Percentiles rank a stretch among this genome's conserved stretches.
These are phyloP conservation scores for Tautogolabrus adspersus DNA, from an alignment of 2,113 vertebrate species.

Conservation along the genomic window DNA sequence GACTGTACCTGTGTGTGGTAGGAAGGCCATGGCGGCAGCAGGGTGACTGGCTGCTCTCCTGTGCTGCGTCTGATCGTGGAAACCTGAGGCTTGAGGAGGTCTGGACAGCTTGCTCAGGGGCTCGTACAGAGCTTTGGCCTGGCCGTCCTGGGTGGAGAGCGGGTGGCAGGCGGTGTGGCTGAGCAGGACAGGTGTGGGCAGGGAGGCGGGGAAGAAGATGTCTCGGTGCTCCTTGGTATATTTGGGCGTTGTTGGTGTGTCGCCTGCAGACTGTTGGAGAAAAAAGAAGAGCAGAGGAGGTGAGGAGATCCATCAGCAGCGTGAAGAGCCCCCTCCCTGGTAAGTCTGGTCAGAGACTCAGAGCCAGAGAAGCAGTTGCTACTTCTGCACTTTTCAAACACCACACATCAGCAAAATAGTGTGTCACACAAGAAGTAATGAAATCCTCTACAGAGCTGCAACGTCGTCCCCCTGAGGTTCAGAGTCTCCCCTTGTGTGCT, in stretches of 20 bases:
- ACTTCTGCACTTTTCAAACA: slow-evolving; percentile 41
- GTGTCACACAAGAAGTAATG: slow-evolving; percentile 20
- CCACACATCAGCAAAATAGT: slow-evolving; percentile 23
- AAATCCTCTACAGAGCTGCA: slow-evolving; percentile 26
- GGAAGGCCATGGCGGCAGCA: slow-evolving; percentile 73
- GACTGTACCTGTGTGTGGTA: slow-evolving; percentile 76
- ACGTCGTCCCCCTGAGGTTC: slow-evolving; percentile 4
- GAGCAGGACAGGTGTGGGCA: slow-evolving; percentile 75
- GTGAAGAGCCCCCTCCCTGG: slow-evolving; percentile 6
- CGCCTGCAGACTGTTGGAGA: slow-evolving; percentile 84
- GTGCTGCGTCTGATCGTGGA: slow-evolving; percentile 77
- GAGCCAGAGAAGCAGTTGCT: neutral
- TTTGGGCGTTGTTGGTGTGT: slow-evolving; percentile 93
- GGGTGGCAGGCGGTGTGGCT: slow-evolving; percentile 72
- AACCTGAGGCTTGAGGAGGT: slow-evolving; percentile 70
- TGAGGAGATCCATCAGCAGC: slow-evolving; percentile 8
- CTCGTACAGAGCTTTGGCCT: slow-evolving; percentile 79
- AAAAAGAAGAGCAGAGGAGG: slow-evolving; percentile 25
- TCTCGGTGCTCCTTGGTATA: slow-evolving; percentile 91
- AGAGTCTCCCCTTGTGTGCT: slow-evolving; percentile 10
- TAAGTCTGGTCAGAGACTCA: slow-evolving; percentile 15
- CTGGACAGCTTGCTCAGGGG: slow-evolving; percentile 81
- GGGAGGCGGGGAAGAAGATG: slow-evolving; percentile 87
- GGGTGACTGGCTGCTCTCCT: slow-evolving; percentile 63
- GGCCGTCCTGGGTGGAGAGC: slow-evolving; percentile 72